A percentile compares a stretch with the other conserved stretches of the same genome.
Evolutionary conservation across 2,888 invertebrate species (phyloP).

Genomic region (Chamaedrilus cognettii): DNA sequence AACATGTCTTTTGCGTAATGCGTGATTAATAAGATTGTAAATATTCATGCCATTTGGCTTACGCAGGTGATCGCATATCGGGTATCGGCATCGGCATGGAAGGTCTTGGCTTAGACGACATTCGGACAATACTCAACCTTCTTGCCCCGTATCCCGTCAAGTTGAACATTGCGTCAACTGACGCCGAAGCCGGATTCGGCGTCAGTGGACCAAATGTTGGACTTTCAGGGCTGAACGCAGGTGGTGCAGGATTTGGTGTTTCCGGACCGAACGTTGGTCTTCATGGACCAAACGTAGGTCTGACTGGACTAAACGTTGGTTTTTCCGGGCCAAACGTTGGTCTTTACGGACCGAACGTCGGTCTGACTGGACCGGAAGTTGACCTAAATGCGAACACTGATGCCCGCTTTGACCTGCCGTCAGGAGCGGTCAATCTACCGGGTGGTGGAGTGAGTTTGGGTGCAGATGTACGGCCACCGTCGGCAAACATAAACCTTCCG

Average conservation of each 20-base stretch:
- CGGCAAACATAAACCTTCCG: too few relatives aligned
- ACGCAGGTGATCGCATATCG: conserved; percentile 23
- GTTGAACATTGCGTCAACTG: conserved; percentile 12
- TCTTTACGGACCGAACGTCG: background rate
- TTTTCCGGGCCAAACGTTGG: background rate
- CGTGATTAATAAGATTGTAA: too few relatives aligned
- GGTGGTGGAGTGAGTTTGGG: conserved; percentile 6
- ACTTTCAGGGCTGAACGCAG: conserved; percentile 6
- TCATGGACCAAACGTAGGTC: too few relatives aligned
- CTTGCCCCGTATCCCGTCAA: conserved; percentile 26
- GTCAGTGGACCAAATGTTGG: conserved; percentile 5
- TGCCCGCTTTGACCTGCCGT: too few relatives aligned
- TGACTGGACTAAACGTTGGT: background rate
- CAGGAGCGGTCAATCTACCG: background rate
- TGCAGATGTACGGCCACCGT: background rate
- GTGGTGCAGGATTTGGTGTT: background rate
- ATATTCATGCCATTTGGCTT: too few relatives aligned
- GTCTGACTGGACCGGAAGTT: background rate
- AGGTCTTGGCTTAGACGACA: conserved; percentile 17
- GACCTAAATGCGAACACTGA: conserved; percentile 9
- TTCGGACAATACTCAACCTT: conserved; percentile 19
- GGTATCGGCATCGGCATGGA: conserved; percentile 22
- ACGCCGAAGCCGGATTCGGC: background rate
- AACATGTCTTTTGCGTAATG: too few relatives aligned
- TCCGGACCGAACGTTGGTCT: too few relatives aligned